Evolutionary conservation across 2,797 vertebrate species (phyloP), one percentile per base, ranked within the genome.

Genomic region (Pyrocephalus nanus): DNA sequence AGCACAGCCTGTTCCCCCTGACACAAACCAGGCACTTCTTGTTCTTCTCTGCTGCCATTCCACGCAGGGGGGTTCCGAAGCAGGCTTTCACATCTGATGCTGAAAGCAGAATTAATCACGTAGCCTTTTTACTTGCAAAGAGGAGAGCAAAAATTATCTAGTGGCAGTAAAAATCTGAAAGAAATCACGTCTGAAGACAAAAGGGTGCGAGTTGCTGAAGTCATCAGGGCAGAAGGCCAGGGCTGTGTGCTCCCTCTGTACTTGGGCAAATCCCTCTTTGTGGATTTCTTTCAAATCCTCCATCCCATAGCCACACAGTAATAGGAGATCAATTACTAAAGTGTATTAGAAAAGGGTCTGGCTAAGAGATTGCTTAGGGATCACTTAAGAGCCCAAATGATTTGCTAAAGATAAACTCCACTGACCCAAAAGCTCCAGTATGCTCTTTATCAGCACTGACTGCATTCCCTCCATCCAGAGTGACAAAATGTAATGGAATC

Each of bases 91-190:
- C 64, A 86, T 40, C 40, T 1, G 1, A 53, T 22, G 82, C 7
- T 11, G 19, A 84, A 93, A 94, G 85, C 40, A 69, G 48, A 78
- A 92, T 92, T 71, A 93, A 92, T 78, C 76, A 66, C 13, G n/a
- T 45, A 42, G 55, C 40, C 45, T 84, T 92, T 36, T 70, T 60
- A 64, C 57, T 92, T 93, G 86, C 53, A 76, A 79, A 88, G 45
- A 75, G 26, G 78, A 53, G 12, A 40, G 21, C 5, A 15, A 55
- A 55, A 66, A 69, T 70, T 17, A 67, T 12, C 9, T 47, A 79
- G 55, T 9, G 27, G 48, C 67, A 84, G 40, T 60, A 47, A 66
- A 88, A 82, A 81, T 27, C 51, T 73, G 62, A 48, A 42, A 86
- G 53, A 87, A 94, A 78, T 43, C 9, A n/a, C 26, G 18, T 45